Evolutionary conservation across 2,888 invertebrate genomes (phyloP).

Genomic region (Ecliptopera silaceata): DNA sequence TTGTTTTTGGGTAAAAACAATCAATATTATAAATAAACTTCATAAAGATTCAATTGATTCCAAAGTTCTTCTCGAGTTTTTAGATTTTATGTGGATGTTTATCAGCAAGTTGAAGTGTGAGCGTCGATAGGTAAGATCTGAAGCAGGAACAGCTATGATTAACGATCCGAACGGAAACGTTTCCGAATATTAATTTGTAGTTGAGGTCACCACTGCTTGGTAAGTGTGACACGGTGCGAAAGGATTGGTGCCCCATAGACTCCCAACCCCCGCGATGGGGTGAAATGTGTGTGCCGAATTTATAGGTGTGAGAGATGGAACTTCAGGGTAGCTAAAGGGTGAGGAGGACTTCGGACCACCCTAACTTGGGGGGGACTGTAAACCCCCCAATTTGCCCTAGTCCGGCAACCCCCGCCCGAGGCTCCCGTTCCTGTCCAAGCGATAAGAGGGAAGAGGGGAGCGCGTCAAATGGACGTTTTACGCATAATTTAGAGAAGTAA

Average conservation of each 20-base stretch:
- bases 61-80: neutral
- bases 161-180: constrained; percentile 78
- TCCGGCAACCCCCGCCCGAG: constrained; percentile 80
- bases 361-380: constrained; percentile 71
- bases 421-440: constrained; percentile 81
- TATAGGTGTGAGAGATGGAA: constrained; percentile 84
- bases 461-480: constrained; percentile 84
- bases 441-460: constrained; percentile 82
- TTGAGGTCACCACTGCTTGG: constrained; percentile 76
- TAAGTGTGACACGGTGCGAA: constrained; percentile 81
- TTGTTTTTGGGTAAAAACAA: no score
- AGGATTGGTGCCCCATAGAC: constrained; percentile 78
- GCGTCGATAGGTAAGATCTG: constrained; percentile 50
- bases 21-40: no score
- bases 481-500: constrained; percentile 84
- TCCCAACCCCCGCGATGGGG: constrained; percentile 68
- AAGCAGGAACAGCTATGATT: constrained; percentile 72
- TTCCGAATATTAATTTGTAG: constrained; percentile 83
- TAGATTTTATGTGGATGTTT: neutral
- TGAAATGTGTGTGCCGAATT: constrained; percentile 82
- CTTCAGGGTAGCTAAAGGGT: constrained; percentile 83
- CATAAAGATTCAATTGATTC: neutral
- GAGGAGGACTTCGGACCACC: constrained; percentile 82
- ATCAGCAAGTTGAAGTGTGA: neutral
- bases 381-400: constrained; percentile 81